Base-by-base conservation (phyloP, 1,140 invertebrate species). In the Diplogasteroides magnus region DNA sequence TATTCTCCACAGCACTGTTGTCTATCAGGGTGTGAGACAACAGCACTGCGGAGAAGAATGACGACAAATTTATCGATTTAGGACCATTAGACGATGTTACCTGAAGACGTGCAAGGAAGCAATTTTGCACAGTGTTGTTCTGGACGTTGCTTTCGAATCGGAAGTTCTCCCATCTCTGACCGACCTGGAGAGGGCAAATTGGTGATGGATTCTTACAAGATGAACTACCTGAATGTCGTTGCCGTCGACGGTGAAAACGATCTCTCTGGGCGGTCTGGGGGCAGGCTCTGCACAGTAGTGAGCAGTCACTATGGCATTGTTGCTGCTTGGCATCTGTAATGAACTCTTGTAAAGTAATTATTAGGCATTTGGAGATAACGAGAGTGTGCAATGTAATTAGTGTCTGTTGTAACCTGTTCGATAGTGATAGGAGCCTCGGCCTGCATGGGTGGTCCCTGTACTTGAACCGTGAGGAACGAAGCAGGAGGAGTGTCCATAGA, bases 121-220 rank as follows among this genome's bases (percentile, higher is more conserved):
- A 82, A 59, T 81, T 82, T 3, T 79, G 77, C 25, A 76, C 66
- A 19, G 77, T 78, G 67, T 82, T 83, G 63, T 82, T 82, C 59
- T 83, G 81, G 55, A 69, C 63, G 57, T 69, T 69, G 23, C 61
- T 68, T n/a, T 83, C 80, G 61, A 82, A 82, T 25, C 64, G 67
- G 72, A 82, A 82, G 67, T 82, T 83, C 31, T 82, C 73, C 81
- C 81, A 80, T 62, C 67, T 58, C 56, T 82, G 79, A 1, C 79
- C 81, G 37, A 82, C 66, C 67, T 83, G 78, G 61, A 82, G 66
- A 55, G 19, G 19, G 19, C 3, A 61, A 26, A 0, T 61, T 1
- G 2, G 11, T 3, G 27, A 61, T 25, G 15, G 19, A n/a, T 26
- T 31, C 29, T 13, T 27, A 64, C 13, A 32, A 64, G 25, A 70